Evolutionary conservation across 2,888 invertebrate genomes (phyloP), one percentile per base, ranked within the genome.

Genomic region (Timandra comae): DNA sequence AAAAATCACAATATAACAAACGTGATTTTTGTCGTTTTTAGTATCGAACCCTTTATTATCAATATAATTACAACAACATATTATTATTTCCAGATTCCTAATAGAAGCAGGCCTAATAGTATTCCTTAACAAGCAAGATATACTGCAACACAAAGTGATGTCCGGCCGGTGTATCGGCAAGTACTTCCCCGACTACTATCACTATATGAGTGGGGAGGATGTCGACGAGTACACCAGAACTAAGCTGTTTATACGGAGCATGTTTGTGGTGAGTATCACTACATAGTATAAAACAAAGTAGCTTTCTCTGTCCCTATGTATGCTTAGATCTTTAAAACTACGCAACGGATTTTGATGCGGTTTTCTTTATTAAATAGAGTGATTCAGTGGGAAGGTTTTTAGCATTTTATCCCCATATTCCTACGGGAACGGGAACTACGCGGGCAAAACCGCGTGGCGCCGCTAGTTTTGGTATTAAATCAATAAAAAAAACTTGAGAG

Each of bases 91-190:
- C 67, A 92, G 92, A 43, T 95, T 92, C 59, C 86, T 95, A 0
- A 74, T 91, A 37, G 89, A 90, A 45, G 91, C 93, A 0, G 94
- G 93, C 2, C 78, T 94, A 23, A 93, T 95, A 29, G 89, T 95
- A 5, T 95, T 95, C 69, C 84, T 95, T 21, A 95, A 95, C 69
- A 95, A 95, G 63, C 93, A 93, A 59, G 94, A 95, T 62, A 74
- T 93, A 2, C 78, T 95, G 30, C 88, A 91, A 47, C 85, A 87
- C 28, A 95, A 95, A 71, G 87, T 94, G 29, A 72, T 88, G n/a
- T 86, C 87, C 30, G 93, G 92, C 8, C 86, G 87, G 42, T 82
- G 79, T 33, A 87, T 93, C 30, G 89, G 80, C 1, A 78, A 87
- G 1, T 89, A 91, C 68, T 93, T 93, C 73, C 91, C 91, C 0